phyloP scores from a whole-genome alignment of 2,113 vertebrate genomes.

The Anser cygnoides region DNA sequence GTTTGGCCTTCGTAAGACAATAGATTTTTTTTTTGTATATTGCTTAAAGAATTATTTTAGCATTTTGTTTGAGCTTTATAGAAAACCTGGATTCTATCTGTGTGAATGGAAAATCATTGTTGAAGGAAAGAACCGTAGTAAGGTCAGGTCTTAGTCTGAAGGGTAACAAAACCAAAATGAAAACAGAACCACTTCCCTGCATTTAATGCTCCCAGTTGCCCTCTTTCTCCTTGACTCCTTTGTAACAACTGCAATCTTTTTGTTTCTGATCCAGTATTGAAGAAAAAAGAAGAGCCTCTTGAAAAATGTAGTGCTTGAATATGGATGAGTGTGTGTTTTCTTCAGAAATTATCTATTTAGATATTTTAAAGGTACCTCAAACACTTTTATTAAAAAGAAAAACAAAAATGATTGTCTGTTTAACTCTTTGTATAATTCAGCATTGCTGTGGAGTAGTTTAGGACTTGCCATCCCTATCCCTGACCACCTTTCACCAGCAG shows the following conservation, averaged over 20 bases:
- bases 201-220: conserved; percentile 29
- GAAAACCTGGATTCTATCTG: not conserved
- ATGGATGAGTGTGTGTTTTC: not conserved
- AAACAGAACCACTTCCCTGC: conserved; percentile 38
- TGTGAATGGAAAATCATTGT: conserved; percentile 21
- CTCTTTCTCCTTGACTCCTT: conserved; percentile 47
- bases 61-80: not conserved
- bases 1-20: not conserved
- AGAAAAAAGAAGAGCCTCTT: conserved; percentile 23
- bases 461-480: not conserved
- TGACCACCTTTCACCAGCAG: not conserved
- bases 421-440: not conserved
- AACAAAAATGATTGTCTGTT: fast-evolving
- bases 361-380: not conserved
- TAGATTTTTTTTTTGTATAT: conserved; percentile 1
- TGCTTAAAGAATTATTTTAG: conserved; percentile 24
- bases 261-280: not conserved
- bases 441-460: not conserved
- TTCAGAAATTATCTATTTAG: not conserved
- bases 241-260: conserved; percentile 14
- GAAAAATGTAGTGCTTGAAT: conserved; percentile 9
- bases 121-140: conserved; percentile 1
- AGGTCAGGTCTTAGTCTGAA: conserved; percentile 19
- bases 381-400: not conserved
- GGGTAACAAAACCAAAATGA: conserved; percentile 9